Percentiles rank a stretch among this genome's conserved stretches.
These are phyloP conservation scores for Mixornis gularis DNA, from an alignment of 2,113 vertebrate genomes.

Conservation along the genomic window DNA sequence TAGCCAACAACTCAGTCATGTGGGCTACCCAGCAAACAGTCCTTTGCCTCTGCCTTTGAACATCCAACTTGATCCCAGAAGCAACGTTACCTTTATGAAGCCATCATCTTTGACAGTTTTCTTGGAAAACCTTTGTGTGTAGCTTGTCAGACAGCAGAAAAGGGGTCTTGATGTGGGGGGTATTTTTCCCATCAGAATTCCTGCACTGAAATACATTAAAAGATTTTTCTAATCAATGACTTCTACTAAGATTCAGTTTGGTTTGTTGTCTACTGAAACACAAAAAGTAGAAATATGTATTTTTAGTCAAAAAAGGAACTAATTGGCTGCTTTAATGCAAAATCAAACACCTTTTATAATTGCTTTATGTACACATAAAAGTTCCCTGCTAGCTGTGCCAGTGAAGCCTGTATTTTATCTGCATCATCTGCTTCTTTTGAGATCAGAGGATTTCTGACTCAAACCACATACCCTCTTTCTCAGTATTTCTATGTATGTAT, in stretches of 20 bases:
- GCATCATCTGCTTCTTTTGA: constrained; percentile 66
- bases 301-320: constrained; percentile 49
- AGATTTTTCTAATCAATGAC: not conserved
- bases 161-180: not conserved
- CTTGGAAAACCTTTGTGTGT: not conserved
- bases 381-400: constrained; percentile 56
- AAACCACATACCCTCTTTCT: constrained; percentile 32
- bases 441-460: constrained; percentile 60
- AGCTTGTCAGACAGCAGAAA: not conserved
- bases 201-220: not conserved
- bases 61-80: not conserved
- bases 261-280: constrained; percentile 16
- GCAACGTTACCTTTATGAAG: not conserved
- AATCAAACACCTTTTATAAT: constrained; percentile 70
- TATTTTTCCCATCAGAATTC: not conserved
- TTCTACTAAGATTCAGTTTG: not conserved
- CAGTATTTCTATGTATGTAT: constrained; percentile 40
- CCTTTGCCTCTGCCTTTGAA: not conserved
- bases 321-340: constrained; percentile 61
- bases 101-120: not conserved
- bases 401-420: constrained; percentile 61
- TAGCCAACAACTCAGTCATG: not conserved
- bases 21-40: not conserved
- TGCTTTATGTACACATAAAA: constrained; percentile 64
- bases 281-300: constrained; percentile 31